A percentile compares a stretch with the other conserved stretches of the same genome.
Conservation (phyloP, 2,113 vertebrate species). For the Nicator chloris region DNA sequence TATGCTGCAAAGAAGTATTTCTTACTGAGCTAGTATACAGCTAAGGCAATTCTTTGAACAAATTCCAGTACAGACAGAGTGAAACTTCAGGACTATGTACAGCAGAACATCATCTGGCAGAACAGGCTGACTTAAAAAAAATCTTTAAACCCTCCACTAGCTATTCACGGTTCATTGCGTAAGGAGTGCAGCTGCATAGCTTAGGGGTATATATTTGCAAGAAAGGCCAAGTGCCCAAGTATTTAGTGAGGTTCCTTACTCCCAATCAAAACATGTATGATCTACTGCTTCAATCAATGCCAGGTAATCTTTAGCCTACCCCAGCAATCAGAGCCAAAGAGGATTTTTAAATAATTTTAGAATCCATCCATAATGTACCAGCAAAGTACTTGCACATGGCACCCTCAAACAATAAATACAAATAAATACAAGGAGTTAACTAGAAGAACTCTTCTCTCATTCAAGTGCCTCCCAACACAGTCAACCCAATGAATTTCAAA, state of each 20-base stretch:
- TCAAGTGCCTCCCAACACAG: not conserved
- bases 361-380: not conserved
- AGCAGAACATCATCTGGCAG: not conserved
- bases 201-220: not conserved
- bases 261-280: not conserved
- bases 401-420: not conserved
- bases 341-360: not conserved
- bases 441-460: not conserved
- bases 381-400: accelerated
- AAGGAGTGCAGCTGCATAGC: not conserved
- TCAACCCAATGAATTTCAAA: not conserved
- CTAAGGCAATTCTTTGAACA: not conserved
- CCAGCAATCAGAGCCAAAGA: not conserved
- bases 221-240: not conserved
- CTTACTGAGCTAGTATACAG: not conserved
- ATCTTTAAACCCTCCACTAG: not conserved
- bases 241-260: not conserved
- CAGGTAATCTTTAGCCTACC: not conserved
- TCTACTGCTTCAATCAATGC: not conserved
- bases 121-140: not conserved
- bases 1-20: not conserved
- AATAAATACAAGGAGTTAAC: not conserved
- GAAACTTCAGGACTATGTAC: not conserved
- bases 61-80: not conserved
- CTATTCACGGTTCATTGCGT: not conserved